Base-by-base conservation (phyloP, 1,140 invertebrate genomes). In the Gryllus bimaculatus region DNA sequence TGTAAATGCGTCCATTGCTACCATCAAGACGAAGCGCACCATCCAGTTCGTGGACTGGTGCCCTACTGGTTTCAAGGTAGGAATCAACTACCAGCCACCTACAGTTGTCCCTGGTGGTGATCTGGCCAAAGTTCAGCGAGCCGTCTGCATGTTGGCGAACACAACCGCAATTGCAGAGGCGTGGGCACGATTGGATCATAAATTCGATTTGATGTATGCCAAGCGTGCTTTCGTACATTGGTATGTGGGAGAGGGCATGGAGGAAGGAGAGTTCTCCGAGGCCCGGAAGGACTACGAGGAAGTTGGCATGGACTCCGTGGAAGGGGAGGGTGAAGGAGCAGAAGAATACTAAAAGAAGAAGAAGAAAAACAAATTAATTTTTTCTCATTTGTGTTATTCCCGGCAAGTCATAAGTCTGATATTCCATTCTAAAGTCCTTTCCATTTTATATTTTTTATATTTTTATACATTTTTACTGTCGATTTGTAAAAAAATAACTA, bases 41-140 rank as follows among this genome's bases (percentile, higher is more conserved):
- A 94, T 94, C 81, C 92, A 95, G 86, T 96, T 96, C 85, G 95
- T 96, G 26, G 94, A 96, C 87, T 95, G 95, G 94, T 96, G 94
- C 86, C 94, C 94, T 74, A 96, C 94, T 82, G 94, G 94, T 81
- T 95, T 94, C 89, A 94, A 94, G 48, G 80, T 93, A 20, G 92
- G 92, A 81, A 93, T 93, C 85, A 93, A 93, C 86, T 93, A 93
- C 86, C 92, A 93, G 85, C 91, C 92, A 75, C 93, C 93, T 15
- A 94, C 93, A 81, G 93, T 93, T 47, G 93, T 95, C 77, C 89
- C 89, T 20, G 88, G 87, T n/a, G 88, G 89, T 21, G 90, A 96
- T 86, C 86, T 96, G 82, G 94, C 94, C 48, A 94, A 94, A 85
- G 93, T 95, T 8, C 92, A 94, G 84, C 88, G 94, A 80, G 94